Base-by-base conservation (phyloP, 2,888 invertebrate genomes). In the Halocaridina rubra region DNA sequence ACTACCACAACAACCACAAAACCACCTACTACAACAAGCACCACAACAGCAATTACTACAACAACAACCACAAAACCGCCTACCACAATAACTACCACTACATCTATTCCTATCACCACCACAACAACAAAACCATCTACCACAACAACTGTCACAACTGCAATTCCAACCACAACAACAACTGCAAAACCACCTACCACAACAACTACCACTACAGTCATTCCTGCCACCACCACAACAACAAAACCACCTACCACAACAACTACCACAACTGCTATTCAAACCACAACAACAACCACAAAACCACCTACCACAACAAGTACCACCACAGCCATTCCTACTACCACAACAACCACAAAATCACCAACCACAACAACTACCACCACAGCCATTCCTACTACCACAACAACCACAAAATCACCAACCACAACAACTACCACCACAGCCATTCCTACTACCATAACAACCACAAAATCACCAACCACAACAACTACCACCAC, bases 341-440 rank as follows among this genome's bases (percentile, higher is more conserved):
- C 64, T 64, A 64, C 64, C 19, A 24, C 64, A 64, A 76, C n/a
- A 22, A 4, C 67, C 8, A 2, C 24, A 61, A 22, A 13, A 1
- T n/a, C 61, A 0, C 19, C 24, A 67, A 27, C 67, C 29, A 19
- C 67, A 22, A 16, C 22, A 24, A 67, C 67, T 22, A 67, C 24
- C n/a, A 75, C 76, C n/a, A 64, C 77, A 7, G 64, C 77, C 19
- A 59, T 24, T n/a, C 4, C 77, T 19, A 72, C 77, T 22, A 64
- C 64, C 8, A 76, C 61, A 2, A 61, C 74, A 3, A 3, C 74
- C 4, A 27, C 74, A 33, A 74, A 29, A 22, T 27, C 39, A 16
- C 13, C 32, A 22, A 72, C 72, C 8, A 61, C 76, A 53, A 75
- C 76, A n/a, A 71, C 76, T 19, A n/a, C 76, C 10, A 61, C 76